A percentile compares a stretch with the other conserved stretches of the same genome.
Conservation (phyloP, 2,113 vertebrate genomes). For the Neolamprologus caudopunctatus region DNA sequence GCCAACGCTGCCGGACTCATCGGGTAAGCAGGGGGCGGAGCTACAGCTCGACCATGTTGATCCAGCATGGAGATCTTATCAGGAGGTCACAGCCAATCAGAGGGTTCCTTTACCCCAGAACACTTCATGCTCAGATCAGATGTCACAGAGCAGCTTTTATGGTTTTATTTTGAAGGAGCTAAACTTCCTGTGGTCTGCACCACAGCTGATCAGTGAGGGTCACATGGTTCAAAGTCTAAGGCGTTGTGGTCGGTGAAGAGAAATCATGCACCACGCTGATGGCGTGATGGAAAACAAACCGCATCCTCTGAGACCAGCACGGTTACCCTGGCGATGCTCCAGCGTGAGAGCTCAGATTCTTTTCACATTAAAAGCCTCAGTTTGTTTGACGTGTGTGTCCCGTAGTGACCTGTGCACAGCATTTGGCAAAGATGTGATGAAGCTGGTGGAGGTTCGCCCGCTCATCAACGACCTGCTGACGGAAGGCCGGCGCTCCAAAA, state of each 20-base stretch:
- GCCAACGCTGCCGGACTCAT: constrained; percentile 92
- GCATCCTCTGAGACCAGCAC: neutral
- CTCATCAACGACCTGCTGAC: constrained; percentile 96
- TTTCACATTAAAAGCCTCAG: neutral
- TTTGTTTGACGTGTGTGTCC: neutral
- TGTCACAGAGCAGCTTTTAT: neutral
- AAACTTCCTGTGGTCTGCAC: neutral
- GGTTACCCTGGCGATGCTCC: neutral
- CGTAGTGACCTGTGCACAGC: constrained; percentile 90
- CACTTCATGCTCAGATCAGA: neutral
- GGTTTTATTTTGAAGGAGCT: neutral
- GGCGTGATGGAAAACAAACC: neutral
- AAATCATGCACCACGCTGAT: constrained; percentile 35
- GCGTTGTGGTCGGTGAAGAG: neutral
- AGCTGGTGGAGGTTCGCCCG: constrained; percentile 92
- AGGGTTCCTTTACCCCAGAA: neutral
- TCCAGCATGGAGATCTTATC: neutral
- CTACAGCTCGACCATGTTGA: neutral
- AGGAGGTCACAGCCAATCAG: neutral
- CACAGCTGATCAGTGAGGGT: neutral
- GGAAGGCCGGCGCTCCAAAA: constrained; percentile 93
- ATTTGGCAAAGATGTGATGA: constrained; percentile 95
- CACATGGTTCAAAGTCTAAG: neutral
- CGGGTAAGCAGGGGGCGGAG: constrained; percentile 51
- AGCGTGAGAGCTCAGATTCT: neutral